These are phyloP conservation scores for Neodiprion lecontei DNA, from an alignment of 1,140 invertebrate genomes.

Conservation along the genomic window DNA sequence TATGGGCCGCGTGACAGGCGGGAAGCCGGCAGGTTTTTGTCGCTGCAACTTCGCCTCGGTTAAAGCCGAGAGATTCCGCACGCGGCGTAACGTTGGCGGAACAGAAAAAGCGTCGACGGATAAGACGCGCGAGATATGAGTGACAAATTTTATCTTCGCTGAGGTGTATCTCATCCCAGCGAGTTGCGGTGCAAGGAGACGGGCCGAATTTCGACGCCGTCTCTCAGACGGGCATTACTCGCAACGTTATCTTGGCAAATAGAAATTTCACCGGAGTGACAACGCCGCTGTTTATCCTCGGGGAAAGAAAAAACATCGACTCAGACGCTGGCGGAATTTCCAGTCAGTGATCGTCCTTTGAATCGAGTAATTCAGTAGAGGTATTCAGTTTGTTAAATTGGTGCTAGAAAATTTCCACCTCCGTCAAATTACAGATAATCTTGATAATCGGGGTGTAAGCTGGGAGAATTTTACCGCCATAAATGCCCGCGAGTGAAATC, in stretches of 20 bases:
- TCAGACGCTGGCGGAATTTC: too few relatives aligned
- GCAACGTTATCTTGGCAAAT: neutral
- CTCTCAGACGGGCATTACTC: neutral
- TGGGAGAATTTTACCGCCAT: too few relatives aligned
- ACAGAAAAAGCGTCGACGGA: neutral
- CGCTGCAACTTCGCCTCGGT: neutral
- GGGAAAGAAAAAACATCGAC: too few relatives aligned
- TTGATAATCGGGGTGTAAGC: too few relatives aligned
- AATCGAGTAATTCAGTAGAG: too few relatives aligned
- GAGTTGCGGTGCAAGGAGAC: neutral
- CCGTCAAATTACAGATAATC: too few relatives aligned
- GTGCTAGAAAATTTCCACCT: too few relatives aligned
- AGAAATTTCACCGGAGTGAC: neutral
- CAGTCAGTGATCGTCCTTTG: too few relatives aligned
- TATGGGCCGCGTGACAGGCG: constrained; percentile 38
- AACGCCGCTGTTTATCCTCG: neutral
- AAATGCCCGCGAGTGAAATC: too few relatives aligned
- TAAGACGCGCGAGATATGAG: neutral
- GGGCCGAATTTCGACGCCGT: neutral
- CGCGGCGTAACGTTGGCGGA: neutral
- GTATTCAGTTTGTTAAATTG: too few relatives aligned
- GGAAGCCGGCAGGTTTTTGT: constrained; percentile 30
- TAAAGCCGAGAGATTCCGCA: neutral
- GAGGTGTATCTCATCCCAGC: neutral
- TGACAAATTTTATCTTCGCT: constrained; percentile 12